Percentiles rank a stretch among this genome's conserved stretches.
Evolutionary conservation across 2,113 vertebrate genomes (phyloP).

Genomic region (Lepus europaeus): DNA sequence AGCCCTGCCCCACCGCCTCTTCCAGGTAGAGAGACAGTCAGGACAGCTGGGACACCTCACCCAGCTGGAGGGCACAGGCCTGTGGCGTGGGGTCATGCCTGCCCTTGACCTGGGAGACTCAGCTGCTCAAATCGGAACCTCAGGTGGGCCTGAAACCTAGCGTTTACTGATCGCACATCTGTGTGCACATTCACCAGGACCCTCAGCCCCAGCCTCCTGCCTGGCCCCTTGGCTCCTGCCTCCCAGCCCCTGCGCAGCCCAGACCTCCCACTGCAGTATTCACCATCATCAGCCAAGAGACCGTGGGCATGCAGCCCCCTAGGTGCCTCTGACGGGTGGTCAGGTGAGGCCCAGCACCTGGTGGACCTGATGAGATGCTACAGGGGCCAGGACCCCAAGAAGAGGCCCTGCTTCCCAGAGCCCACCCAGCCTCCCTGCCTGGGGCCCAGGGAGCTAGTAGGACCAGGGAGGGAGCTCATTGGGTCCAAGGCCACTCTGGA

Average conservation of each 20-base stretch:
- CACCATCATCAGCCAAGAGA: conserved; percentile 89
- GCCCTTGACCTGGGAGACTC: neutral
- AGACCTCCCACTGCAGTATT: conserved; percentile 86
- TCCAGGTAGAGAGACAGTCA: neutral
- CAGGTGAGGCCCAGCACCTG: conserved; percentile 90
- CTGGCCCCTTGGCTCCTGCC: neutral
- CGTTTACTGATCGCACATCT: neutral
- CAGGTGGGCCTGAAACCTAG: neutral
- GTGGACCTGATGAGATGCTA: conserved; percentile 91
- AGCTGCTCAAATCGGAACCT: neutral
- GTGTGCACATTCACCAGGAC: accelerated
- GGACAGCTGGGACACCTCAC: neutral
- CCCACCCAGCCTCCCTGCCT: no score
- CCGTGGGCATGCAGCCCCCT: conserved; percentile 88
- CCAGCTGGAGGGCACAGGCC: neutral
- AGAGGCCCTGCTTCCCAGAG: conserved; percentile 88
- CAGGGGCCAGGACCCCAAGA: conserved; percentile 90
- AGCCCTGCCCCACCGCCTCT: neutral
- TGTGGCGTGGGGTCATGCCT: neutral
- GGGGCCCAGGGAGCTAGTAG: neutral
- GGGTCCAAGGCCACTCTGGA: neutral
- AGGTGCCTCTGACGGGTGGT: conserved; percentile 88
- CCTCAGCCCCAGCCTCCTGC: accelerated
- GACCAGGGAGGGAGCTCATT: accelerated
- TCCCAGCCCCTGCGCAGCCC: neutral